These are phyloP conservation scores for Clarias gariepinus DNA, from an alignment of 2,113 vertebrate species.

Conservation along the genomic window DNA sequence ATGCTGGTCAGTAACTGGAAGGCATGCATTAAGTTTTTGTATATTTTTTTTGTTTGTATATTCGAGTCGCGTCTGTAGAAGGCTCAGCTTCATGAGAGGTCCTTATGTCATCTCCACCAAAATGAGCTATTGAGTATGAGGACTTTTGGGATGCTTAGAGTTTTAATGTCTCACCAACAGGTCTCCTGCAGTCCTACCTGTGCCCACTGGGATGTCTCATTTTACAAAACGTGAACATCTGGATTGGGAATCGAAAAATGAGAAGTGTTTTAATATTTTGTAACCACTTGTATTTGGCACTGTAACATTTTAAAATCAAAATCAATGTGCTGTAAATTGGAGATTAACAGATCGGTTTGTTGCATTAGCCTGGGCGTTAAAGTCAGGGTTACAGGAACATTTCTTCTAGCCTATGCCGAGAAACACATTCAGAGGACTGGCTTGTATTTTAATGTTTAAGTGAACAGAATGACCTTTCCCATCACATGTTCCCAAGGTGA, in stretches of 20 bases:
- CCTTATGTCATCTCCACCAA: too few species aligned
- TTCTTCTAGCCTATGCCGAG: neutral
- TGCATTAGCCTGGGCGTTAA: neutral
- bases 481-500: neutral
- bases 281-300: neutral
- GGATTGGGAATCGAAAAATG: neutral
- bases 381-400: neutral
- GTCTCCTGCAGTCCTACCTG: too few species aligned
- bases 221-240: neutral
- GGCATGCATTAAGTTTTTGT: neutral
- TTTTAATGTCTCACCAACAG: too few species aligned
- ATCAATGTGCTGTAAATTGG: neutral
- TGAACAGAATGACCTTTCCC: neutral
- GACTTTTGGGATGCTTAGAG: too few species aligned
- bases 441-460: neutral
- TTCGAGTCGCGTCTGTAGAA: too few species aligned
- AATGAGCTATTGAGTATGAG: too few species aligned
- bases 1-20: neutral
- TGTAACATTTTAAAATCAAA: neutral
- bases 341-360: neutral
- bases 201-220: neutral
- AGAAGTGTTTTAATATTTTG: too few species aligned
- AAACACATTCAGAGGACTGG: neutral
- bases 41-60: too few species aligned
- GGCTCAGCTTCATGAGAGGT: too few species aligned